Evolutionary conservation across 2,888 invertebrate species (phyloP).

Genomic region (Leptothorax acervorum): DNA sequence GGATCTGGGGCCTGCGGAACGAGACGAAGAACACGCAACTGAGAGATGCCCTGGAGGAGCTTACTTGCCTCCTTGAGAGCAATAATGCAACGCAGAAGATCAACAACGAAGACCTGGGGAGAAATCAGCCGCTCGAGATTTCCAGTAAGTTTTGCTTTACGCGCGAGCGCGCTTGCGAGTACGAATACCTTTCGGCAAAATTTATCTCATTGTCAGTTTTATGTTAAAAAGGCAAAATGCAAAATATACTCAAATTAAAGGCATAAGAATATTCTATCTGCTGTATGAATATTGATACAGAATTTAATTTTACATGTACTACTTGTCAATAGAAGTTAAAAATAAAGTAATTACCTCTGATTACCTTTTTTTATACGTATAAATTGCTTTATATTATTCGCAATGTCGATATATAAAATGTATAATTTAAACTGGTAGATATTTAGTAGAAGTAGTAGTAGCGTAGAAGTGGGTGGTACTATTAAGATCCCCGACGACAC

Average conservation of each 20-base stretch:
- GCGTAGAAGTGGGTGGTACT: too few species aligned
- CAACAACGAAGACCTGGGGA: constrained; percentile 77
- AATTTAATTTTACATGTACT: background rate
- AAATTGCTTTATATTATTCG: background rate
- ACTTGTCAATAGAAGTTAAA: background rate
- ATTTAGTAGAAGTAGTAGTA: background rate
- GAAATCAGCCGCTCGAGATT: constrained; percentile 79
- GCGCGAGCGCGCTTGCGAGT: background rate
- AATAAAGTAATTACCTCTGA: background rate
- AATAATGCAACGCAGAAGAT: constrained; percentile 79
- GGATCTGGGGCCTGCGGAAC: constrained; percentile 92
- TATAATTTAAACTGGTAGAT: background rate
- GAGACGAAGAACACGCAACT: constrained; percentile 91
- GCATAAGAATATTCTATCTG: background rate
- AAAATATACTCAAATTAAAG: background rate
- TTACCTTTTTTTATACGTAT: background rate
- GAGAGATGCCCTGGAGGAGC: constrained; percentile 89
- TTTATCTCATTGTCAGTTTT: background rate
- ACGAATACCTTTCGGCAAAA: background rate
- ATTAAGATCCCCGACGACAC: too few species aligned
- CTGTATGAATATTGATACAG: background rate
- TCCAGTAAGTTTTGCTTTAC: constrained; percentile 75
- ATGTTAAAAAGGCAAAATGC: background rate
- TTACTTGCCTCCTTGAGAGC: constrained; percentile 90
- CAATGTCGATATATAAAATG: background rate